Conservation (phyloP, 2,113 vertebrate species). For the Geothlypis trichas region DNA sequence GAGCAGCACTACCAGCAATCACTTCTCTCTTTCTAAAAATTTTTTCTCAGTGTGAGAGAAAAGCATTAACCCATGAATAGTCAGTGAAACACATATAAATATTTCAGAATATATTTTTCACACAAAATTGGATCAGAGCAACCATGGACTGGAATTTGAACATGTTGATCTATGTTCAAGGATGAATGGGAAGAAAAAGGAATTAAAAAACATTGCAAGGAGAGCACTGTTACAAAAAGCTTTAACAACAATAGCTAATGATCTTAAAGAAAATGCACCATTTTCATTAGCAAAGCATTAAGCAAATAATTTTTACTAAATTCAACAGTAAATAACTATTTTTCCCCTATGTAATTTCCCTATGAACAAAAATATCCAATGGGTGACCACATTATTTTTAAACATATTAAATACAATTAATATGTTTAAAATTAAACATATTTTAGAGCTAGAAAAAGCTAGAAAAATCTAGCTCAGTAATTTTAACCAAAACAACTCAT, state of each 20-base stretch:
- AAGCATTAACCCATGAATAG: not conserved
- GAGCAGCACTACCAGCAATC: not conserved
- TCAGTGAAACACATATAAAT: not conserved
- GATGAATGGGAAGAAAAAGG: not conserved
- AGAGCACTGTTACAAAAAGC: not conserved
- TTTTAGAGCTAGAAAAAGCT: no score
- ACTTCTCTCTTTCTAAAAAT: not conserved
- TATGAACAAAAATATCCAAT: not conserved
- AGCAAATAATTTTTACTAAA: not conserved
- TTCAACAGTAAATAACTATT: not conserved
- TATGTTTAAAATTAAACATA: not conserved
- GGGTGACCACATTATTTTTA: not conserved
- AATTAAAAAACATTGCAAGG: not conserved
- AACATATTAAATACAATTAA: not conserved
- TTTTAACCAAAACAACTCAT: not conserved
- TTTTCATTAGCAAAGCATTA: not conserved
- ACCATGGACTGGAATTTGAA: not conserved
- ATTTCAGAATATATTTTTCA: not conserved
- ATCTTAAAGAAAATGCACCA: not conserved
- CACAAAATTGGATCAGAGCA: not conserved
- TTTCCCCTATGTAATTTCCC: not conserved
- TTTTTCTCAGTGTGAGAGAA: not conserved
- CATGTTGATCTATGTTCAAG: not conserved
- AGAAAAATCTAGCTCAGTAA: not conserved
- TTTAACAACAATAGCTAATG: not conserved